A percentile compares a stretch with the other conserved stretches of the same genome.
Conservation (phyloP, 2,888 invertebrate genomes). For the Caenorhabditis doughertyi region DNA sequence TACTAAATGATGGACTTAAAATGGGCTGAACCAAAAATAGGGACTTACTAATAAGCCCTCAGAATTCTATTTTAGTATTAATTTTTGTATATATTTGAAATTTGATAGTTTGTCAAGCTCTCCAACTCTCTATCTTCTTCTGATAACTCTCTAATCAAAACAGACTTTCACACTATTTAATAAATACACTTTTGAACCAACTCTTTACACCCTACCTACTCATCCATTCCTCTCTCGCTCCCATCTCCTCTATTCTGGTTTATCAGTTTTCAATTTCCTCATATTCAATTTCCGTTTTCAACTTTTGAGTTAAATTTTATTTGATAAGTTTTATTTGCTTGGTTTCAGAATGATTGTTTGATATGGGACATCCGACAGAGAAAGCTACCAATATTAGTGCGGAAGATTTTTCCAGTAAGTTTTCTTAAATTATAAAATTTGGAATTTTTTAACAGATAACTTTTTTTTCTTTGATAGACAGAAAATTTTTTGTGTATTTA, state of each 20-base stretch:
- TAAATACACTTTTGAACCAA: conserved; percentile 5
- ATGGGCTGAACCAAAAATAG: too few species aligned
- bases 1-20: too few species aligned
- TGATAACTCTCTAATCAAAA: conserved; percentile 7
- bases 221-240: not conserved
- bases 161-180: conserved; percentile 28
- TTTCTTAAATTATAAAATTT: too few species aligned
- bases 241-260: not conserved
- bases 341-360: conserved; percentile 43
- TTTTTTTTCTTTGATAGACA: too few species aligned
- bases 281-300: conserved; percentile 32
- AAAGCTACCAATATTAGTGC: conserved; percentile 54
- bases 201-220: conserved; percentile 27
- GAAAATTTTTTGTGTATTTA: too few species aligned
- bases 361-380: conserved; percentile 56
- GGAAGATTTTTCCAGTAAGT: conserved; percentile 55
- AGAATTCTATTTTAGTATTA: too few species aligned
- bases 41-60: too few species aligned
- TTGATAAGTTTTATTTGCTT: not conserved
- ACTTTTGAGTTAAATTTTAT: not conserved
- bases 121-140: not conserved
- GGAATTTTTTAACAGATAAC: too few species aligned
- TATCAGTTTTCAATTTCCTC: conserved; percentile 31
- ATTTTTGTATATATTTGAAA: not conserved
- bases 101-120: too few species aligned